phyloP scores from a whole-genome alignment of 2,888 invertebrate species.

The Netelia virgata region DNA sequence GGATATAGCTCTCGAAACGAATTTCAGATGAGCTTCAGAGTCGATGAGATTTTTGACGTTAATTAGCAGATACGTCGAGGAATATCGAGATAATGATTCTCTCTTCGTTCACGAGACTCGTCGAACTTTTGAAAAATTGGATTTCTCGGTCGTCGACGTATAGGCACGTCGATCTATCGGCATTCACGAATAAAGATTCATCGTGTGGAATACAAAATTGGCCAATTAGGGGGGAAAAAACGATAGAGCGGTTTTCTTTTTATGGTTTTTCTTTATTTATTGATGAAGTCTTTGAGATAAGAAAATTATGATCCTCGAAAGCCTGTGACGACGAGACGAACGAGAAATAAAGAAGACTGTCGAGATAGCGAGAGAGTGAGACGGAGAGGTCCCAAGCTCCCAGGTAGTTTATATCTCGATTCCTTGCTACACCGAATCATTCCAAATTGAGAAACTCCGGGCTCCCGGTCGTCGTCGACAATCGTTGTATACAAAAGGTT shows the following conservation, averaged over 20 bases:
- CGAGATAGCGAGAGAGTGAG: neutral
- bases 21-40: neutral
- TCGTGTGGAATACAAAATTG: neutral
- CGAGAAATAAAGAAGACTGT: neutral
- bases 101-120: neutral
- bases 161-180: neutral
- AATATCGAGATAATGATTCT: conserved; percentile 8
- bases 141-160: neutral
- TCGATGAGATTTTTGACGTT: neutral
- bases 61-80: conserved; percentile 10
- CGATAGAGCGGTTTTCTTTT: neutral
- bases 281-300: conserved; percentile 12
- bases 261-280: neutral
- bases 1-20: neutral
- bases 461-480: conserved; percentile 19
- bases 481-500: conserved; percentile 23
- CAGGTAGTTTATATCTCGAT: conserved; percentile 54
- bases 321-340: neutral
- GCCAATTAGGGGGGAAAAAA: too few relatives aligned
- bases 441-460: conserved; percentile 56
- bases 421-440: conserved; percentile 32
- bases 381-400: conserved; percentile 8
- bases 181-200: neutral
- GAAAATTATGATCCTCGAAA: conserved; percentile 14
- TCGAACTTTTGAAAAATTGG: conserved; percentile 8